These are phyloP conservation scores for Nomada goodeniana DNA, from an alignment of 2,888 invertebrate genomes.

Conservation along the genomic window DNA sequence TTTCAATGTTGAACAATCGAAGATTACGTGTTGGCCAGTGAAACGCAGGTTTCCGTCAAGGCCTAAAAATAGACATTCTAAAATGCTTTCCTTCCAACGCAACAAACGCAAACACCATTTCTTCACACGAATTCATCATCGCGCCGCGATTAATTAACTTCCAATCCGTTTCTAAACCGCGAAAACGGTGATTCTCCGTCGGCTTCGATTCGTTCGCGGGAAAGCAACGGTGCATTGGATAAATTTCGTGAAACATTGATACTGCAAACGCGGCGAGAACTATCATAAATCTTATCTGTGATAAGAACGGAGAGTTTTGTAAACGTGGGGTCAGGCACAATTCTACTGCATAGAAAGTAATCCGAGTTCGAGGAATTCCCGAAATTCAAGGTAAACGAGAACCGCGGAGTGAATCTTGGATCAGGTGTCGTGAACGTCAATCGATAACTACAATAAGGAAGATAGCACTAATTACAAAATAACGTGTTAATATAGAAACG, in stretches of 20 bases:
- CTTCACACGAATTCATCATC: not conserved
- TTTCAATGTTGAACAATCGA: not conserved
- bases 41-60: not conserved
- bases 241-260: not conserved
- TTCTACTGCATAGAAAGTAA: not conserved
- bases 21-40: no score
- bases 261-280: slow-evolving; percentile 26
- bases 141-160: no score
- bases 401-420: not conserved
- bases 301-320: slow-evolving; percentile 32
- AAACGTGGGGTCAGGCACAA: not conserved
- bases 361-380: no score
- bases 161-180: no score
- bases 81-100: not conserved
- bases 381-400: no score
- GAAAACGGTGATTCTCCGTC: not conserved
- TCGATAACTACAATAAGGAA: slow-evolving; percentile 18
- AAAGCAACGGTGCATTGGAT: slow-evolving; percentile 6
- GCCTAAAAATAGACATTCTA: not conserved
- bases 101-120: not conserved
- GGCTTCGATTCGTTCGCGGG: not conserved
- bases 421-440: slow-evolving; percentile 9
- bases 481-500: slow-evolving; percentile 22
- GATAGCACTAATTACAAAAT: slow-evolving; percentile 26
- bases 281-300: slow-evolving; percentile 44